Conservation (phyloP, 1,140 invertebrate genomes). For the Ceratitis capitata region DNA sequence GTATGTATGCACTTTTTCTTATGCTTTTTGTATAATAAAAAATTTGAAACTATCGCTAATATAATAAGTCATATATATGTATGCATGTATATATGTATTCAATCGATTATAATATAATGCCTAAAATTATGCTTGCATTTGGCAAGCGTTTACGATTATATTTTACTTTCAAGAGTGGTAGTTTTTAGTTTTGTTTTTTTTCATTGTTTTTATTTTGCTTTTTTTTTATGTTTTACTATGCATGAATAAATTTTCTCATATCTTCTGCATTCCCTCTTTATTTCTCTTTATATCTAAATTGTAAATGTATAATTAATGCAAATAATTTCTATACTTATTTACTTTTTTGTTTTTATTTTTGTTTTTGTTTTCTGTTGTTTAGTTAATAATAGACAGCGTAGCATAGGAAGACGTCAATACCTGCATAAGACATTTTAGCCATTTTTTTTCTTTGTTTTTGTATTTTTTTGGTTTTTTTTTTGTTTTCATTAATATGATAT, state of each 20-base stretch:
- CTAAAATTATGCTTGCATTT: background rate
- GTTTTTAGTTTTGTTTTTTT: too few relatives aligned
- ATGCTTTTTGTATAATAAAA: conserved; percentile 23
- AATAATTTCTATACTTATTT: conserved; percentile 36
- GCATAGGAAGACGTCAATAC: conserved; percentile 67
- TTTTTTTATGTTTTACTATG: too few relatives aligned
- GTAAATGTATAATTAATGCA: conserved; percentile 43
- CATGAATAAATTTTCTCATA: background rate
- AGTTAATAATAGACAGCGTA: conserved; percentile 67
- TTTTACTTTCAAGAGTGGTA: background rate
- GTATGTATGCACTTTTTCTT: background rate
- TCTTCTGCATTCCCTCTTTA: background rate
- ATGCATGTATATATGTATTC: conserved; percentile 41
- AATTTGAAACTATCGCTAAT: conserved; percentile 38
- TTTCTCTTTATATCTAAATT: conserved; percentile 44
- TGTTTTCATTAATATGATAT: conserved; percentile 37
- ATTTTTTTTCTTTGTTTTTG: conserved; percentile 46
- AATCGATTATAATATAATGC: background rate
- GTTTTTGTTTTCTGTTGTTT: conserved; percentile 56
- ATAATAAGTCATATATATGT: conserved; percentile 41
- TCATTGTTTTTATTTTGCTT: too few relatives aligned
- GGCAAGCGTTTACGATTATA: conserved; percentile 21
- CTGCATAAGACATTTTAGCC: conserved; percentile 67
- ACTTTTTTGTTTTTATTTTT: conserved; percentile 38
- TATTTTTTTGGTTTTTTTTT: conserved; percentile 22